Conservation (phyloP, 2,113 vertebrate genomes). For the Heliornis fulica region DNA sequence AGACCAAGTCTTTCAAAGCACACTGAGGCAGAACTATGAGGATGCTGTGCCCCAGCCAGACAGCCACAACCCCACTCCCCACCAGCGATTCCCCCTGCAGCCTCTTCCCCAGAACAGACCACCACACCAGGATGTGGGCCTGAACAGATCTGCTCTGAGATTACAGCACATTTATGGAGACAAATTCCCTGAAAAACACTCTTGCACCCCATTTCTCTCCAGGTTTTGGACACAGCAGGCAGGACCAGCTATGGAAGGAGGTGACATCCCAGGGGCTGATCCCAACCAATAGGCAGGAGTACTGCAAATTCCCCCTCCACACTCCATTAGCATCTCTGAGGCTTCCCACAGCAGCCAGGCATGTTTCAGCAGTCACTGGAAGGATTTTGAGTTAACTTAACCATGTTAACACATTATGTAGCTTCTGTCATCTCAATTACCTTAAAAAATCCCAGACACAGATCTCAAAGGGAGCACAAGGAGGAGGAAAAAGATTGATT, state of each 20-base stretch:
- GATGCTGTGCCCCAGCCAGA: neutral
- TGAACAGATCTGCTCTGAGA: neutral
- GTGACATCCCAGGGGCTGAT: neutral
- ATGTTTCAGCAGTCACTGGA: neutral
- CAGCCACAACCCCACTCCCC: rapidly evolving
- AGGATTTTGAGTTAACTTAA: neutral
- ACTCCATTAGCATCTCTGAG: neutral
- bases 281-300: neutral
- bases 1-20: neutral
- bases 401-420: neutral
- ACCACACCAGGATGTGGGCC: rapidly evolving
- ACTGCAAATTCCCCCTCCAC: neutral
- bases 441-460: neutral
- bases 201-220: neutral
- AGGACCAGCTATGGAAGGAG: rapidly evolving
- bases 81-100: rapidly evolving
- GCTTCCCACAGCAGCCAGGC: neutral
- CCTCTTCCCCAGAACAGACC: neutral
- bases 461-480: rapidly evolving
- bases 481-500: neutral
- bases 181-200: neutral
- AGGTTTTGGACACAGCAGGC: neutral
- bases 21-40: rapidly evolving
- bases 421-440: neutral
- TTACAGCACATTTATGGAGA: neutral